Percentiles rank a stretch among this genome's conserved stretches.
These are phyloP conservation scores for Mionectes olivaceus DNA, from an alignment of 2,797 vertebrate species.

Conservation along the genomic window DNA sequence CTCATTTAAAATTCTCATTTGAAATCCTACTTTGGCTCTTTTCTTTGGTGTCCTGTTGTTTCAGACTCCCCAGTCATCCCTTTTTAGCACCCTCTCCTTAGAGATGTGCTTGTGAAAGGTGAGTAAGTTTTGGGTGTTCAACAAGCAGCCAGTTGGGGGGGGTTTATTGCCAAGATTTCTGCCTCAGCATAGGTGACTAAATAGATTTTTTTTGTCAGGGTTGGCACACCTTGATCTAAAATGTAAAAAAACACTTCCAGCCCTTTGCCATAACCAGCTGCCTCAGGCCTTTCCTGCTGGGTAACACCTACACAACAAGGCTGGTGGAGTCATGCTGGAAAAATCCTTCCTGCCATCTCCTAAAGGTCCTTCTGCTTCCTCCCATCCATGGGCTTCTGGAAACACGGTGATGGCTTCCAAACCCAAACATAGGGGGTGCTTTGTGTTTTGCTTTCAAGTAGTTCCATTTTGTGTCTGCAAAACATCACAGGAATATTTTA, in stretches of 20 bases:
- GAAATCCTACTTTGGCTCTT: neutral
- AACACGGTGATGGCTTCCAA: neutral
- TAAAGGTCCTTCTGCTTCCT: neutral
- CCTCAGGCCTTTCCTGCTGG: neutral
- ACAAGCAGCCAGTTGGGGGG: neutral
- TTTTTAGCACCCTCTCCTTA: neutral
- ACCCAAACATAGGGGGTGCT: neutral
- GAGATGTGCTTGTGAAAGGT: neutral
- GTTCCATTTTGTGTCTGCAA: neutral
- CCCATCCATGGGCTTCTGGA: neutral
- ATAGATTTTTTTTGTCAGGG: neutral
- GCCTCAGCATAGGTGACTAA: accelerated
- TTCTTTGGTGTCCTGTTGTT: neutral
- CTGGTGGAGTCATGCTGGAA: neutral
- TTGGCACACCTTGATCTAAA: neutral
- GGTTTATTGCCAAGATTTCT: neutral
- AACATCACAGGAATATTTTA: neutral
- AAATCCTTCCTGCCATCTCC: neutral
- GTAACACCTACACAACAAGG: neutral
- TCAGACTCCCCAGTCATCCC: neutral
- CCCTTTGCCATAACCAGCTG: neutral
- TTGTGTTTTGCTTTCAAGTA: neutral
- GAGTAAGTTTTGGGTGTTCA: neutral
- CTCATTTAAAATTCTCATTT: neutral
- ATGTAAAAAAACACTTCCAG: neutral